A percentile compares a stretch with the other conserved stretches of the same genome.
Evolutionary conservation across 2,113 vertebrate genomes (phyloP).

Genomic region (Brachyhypopomus gauderio): DNA sequence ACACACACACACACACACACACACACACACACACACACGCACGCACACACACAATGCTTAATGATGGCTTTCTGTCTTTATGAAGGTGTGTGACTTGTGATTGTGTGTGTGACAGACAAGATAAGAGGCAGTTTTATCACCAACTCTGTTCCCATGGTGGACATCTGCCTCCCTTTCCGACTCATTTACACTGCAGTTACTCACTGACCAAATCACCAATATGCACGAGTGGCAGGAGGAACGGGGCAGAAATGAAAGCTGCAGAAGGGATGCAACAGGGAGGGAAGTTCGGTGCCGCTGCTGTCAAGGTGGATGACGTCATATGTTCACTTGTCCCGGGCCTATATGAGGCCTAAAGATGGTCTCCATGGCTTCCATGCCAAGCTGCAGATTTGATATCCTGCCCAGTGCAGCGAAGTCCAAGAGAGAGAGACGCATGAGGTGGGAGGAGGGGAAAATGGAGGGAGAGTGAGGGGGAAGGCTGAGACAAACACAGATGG

Average conservation of each 20-base stretch:
- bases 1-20: constrained; percentile 26
- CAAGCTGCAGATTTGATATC: constrained; percentile 19
- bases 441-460: constrained; percentile 8
- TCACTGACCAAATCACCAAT: neutral
- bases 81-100: neutral
- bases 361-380: neutral
- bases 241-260: neutral
- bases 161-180: constrained; percentile 49
- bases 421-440: constrained; percentile 25
- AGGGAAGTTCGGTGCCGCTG: neutral
- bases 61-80: too few relatives aligned
- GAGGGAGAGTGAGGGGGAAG: neutral
- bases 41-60: neutral
- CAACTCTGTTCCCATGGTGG: constrained; percentile 38
- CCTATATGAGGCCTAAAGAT: constrained; percentile 5
- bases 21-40: constrained; percentile 5
- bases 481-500: neutral
- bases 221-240: neutral
- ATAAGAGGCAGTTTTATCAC: constrained; percentile 28
- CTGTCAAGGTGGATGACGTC: neutral
- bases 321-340: neutral
- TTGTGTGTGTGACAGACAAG: neutral
- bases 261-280: neutral
- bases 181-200: constrained; percentile 22
- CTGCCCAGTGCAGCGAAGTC: neutral